Base-by-base conservation (phyloP, 2,888 invertebrate genomes). In the Lissonota sp. region DNA sequence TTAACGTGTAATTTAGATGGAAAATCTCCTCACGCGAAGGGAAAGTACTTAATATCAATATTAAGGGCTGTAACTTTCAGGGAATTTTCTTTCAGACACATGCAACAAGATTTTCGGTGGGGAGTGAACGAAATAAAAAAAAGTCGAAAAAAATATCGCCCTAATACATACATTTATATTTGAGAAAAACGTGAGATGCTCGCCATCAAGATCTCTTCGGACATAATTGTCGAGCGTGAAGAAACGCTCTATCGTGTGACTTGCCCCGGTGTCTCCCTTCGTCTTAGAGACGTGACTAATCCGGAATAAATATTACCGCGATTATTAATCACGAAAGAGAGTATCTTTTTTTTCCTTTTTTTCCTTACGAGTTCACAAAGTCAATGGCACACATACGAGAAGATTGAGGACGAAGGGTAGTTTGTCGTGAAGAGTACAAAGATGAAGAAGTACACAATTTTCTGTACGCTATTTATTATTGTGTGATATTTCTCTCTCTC, bases 231-330 rank as follows among this genome's bases (percentile, higher is more conserved):
- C 37, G 57, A 7, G 5, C 67, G n/a, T 40, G 63, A 44, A 69
- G 55, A 57, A 16, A 57, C 62, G 5, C 12, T 44, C 46, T 70
- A 37, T 14, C 0, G n/a, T 42, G 7, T 87, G 86, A 75, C 80
- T 80, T 80, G 79, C 78, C 77, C 73, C 82, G 85, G 87, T 26
- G 26, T 84, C 89, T 88, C 26, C 91, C 85, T 90, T 90, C 26
- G 26, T 90, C 84, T 85, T 79, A 80, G 87, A 91, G 90, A 90
- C 91, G 89, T 92, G 90, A 91, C 91, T 89, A 90, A 91, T 92
- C 86, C 88, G 91, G 87, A 91, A 92, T 92, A 91, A 92, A 92
- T 92, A 92, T 92, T 91, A 88, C 87, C 90, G 55, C 63, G 91
- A 91, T 92, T 91, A 91, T 92, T 91, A 91, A 92, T 88, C 71